A percentile compares a stretch with the other conserved stretches of the same genome.
Evolutionary conservation across 2,888 invertebrate genomes (phyloP).

Genomic region (Liodrosophila aerea): DNA sequence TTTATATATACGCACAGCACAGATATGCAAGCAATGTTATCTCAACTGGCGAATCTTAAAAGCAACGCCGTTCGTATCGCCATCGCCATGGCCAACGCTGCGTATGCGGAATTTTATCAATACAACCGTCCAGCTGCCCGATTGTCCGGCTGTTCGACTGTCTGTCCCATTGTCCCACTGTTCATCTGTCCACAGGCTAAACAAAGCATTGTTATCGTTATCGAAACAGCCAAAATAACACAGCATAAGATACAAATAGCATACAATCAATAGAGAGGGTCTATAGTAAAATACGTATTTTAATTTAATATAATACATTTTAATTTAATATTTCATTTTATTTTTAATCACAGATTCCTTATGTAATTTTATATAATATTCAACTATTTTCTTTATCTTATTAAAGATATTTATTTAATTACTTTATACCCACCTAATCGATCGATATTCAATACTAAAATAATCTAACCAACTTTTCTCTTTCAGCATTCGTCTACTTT

Average conservation of each 20-base stretch:
- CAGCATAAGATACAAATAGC: constrained; percentile 25
- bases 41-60: constrained; percentile 48
- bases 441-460: no score
- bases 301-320: no score
- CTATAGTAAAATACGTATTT: no score
- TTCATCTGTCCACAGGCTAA: constrained; percentile 1
- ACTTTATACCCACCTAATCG: no score
- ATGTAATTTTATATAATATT: no score
- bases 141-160: constrained; percentile 12
- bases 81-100: constrained; percentile 44
- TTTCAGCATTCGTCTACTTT: neutral
- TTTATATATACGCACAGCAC: constrained; percentile 21
- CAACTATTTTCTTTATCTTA: no score
- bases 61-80: no score
- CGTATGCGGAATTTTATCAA: constrained; percentile 69
- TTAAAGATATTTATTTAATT: no score
- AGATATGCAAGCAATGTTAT: constrained; percentile 53
- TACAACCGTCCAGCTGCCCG: constrained; percentile 9
- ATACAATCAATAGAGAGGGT: constrained; percentile 3
- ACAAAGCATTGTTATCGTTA: neutral
- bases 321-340: no score
- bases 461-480: neutral
- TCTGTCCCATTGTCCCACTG: constrained; percentile 9
- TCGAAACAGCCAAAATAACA: constrained; percentile 16
- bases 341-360: no score